phyloP scores from a whole-genome alignment of 2,797 vertebrate species.

The Thamnophis elegans region DNA sequence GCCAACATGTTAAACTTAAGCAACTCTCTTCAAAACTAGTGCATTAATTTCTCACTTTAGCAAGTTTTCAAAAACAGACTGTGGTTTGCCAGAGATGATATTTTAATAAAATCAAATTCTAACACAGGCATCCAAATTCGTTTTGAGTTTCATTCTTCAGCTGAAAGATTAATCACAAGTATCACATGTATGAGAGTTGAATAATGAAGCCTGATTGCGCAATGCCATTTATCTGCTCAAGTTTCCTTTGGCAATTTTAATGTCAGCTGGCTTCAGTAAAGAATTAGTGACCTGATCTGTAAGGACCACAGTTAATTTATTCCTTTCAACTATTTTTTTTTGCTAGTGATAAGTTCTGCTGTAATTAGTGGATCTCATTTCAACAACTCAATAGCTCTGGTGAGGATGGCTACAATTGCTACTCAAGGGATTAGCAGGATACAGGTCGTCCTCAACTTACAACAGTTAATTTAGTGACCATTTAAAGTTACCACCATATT shows the following conservation, averaged over 20 bases:
- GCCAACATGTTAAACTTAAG: not conserved
- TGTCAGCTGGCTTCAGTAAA: not conserved
- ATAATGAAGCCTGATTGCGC: not conserved
- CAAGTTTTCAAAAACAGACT: not conserved
- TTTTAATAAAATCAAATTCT: not conserved
- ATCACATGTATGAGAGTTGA: not conserved
- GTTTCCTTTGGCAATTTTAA: not conserved
- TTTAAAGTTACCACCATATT: not conserved
- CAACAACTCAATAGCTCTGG: not conserved
- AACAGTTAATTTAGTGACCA: not conserved
- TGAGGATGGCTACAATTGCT: not conserved
- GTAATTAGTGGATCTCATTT: not conserved
- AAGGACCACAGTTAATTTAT: not conserved
- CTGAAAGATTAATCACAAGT: not conserved
- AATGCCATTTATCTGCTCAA: not conserved
- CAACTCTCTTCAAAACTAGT: not conserved
- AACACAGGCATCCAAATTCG: not conserved
- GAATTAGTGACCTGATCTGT: not conserved
- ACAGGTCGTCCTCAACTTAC: not conserved
- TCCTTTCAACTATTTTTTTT: not conserved
- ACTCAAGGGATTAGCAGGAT: not conserved
- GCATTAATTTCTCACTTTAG: not conserved
- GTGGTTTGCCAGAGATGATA: not conserved
- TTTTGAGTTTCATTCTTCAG: not conserved
- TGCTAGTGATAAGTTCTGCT: not conserved